Base-by-base conservation (phyloP, 2,113 vertebrate genomes). In the Cettia cetti region DNA sequence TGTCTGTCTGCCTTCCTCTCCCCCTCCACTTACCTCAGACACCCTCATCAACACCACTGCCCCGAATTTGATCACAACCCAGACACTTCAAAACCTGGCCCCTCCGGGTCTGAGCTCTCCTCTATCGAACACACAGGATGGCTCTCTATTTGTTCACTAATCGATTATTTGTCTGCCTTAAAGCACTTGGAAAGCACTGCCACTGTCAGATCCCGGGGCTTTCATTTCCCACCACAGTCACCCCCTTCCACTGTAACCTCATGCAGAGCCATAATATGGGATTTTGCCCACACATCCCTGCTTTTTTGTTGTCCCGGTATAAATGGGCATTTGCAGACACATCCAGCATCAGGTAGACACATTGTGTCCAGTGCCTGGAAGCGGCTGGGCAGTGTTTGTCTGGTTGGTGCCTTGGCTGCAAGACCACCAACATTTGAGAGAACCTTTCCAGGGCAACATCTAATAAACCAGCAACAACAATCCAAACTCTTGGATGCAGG, bases 101-200 rank as follows among this genome's bases (percentile, higher is more conserved):
- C n/a, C 13, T 39, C 68, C n/a, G 31, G 5, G 14, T 47, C 50
- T 33, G 59, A 72, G 18, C 53, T 79, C n/a, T 69, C 28, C 22
- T 72, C 26, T 59, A 37, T 11, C 2, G 4, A 14, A 35, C 4
- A 5, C 49, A 35, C 15, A 27, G 26, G 18, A 28, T 2, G 2
- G 20, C 7, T 79, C 21, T 24, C 15, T 35, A 0, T 26, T 72
- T 52, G 3, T 11, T 76, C 40, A 1, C 23, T 35, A 39, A 9
- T 7, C 0, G 0, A 21, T 39, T 64, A 14, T 72, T 45, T 1
- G 0, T 11, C 35, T 54, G 24, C 17, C 39, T 69, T 66, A 31
- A 57, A 75, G 56, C 20, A 7, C 11, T 50, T 40, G 7, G 24
- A 52, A 79, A 65, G 17, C 31, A 20, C 42, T 6, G n/a, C 23